Base-by-base conservation (phyloP, 2,113 vertebrate species). In the Peromyscus maniculatus region DNA sequence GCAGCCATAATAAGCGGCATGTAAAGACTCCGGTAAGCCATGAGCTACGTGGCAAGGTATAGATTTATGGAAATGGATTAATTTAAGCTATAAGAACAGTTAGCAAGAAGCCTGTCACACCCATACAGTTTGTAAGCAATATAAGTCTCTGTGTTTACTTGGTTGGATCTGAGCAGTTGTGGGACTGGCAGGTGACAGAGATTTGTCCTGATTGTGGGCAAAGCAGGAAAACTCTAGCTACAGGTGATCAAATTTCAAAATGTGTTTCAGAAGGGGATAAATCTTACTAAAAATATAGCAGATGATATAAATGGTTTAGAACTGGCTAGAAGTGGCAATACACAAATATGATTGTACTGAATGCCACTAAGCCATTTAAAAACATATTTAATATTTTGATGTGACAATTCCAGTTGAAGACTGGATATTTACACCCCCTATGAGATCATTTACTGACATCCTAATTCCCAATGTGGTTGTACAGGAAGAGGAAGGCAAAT, bases 371-470 rank as follows among this genome's bases (percentile, higher is more conserved):
- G 24, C 7, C 43, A 36, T 87, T 92, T 15, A 46, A 75, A 26
- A 21, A 91, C 95, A 79, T n/a, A 28, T 43, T 96, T 93, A 28
- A 78, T 46, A 83, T 95, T 78, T 43, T 55, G 17, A 93, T 57
- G 59, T 89, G 66, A 87, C 19, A 89, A 72, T 67, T 52, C 75
- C 24, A 87, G 31, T 46, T 93, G 36, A 46, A 64, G 28, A 62
- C 10, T 43, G 7, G n/a, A 26, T 77, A 15, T 46, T 67, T 74
- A 28, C 21, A 1, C 16, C 9, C 39, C 57, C n/a, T 36, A 6
- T 5, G 55, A 89, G 24, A 33, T 89, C 6, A 43, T 88, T 36
- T 74, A 13, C 55, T 69, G 49, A 62, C 67, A 72, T 43, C 0
- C 2, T 57, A 78, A 33, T 10, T 43, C 9, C 46, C 12, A 64